A percentile compares a stretch with the other conserved stretches of the same genome.
Evolutionary conservation across 1,140 invertebrate species (phyloP).

Genomic region (Akabosia matsudoensis): DNA sequence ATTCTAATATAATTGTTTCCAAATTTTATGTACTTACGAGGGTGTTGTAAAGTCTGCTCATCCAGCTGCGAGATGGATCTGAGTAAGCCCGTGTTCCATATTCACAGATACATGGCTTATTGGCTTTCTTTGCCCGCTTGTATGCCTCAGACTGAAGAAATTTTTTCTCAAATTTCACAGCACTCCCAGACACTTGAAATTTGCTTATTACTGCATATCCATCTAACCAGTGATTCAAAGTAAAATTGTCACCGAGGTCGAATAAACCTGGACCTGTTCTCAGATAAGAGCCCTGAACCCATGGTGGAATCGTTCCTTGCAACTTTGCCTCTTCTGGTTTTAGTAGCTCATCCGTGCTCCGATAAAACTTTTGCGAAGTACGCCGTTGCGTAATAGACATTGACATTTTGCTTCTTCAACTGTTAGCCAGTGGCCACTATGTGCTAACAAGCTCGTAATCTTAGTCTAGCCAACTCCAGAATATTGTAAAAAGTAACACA

Average conservation of each 20-base stretch:
- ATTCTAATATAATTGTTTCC: background rate
- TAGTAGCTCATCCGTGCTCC: background rate
- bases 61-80: constrained; percentile 52
- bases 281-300: constrained; percentile 9
- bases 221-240: constrained; percentile 46
- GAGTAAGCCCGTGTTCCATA: constrained; percentile 53
- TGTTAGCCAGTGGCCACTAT: no score
- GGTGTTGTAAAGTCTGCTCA: constrained; percentile 49
- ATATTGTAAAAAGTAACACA: no score
- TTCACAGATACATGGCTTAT: constrained; percentile 52
- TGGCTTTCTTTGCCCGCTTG: constrained; percentile 49
- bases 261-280: constrained; percentile 56
- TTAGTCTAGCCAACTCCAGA: no score
- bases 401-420: constrained; percentile 11
- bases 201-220: constrained; percentile 2
- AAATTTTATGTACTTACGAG: constrained; percentile 47
- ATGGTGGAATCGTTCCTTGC: constrained; percentile 24
- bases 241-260: constrained; percentile 51
- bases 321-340: background rate
- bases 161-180: constrained; percentile 49
- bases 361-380: constrained; percentile 21
- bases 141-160: constrained; percentile 53
- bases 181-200: constrained; percentile 7
- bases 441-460: no score
- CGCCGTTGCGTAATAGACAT: background rate